Evolutionary conservation across 2,113 vertebrate genomes (phyloP), one percentile per base, ranked within the genome.

Genomic region (Pterophyllum scalare): DNA sequence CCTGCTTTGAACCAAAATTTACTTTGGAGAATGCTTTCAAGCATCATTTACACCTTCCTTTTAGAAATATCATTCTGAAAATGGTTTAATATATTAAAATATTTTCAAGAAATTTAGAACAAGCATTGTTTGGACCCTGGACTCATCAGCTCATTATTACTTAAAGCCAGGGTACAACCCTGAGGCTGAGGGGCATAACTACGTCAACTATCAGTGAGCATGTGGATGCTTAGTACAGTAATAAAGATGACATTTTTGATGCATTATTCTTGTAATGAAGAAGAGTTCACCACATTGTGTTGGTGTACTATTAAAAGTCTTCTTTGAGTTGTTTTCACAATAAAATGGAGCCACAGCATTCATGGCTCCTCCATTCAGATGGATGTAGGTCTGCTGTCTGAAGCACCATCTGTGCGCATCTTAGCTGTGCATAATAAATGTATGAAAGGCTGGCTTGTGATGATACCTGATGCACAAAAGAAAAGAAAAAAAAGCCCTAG

Each of bases 301-400:
- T 14, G 3, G 33, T 70, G 70, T 58, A 67, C 49, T 62, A 82
- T 83, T 82, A 70, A 83, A 85, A 85, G 54, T 74, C 46, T 84
- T 3, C 24, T 3, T 38, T 60, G 61, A 87, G 75, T 64, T 61
- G n/a, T 79, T 81, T 83, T 85, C 77, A 77, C 61, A 83, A 43
- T 76, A 79, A 83, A 40, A 83, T 7, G 1, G 35, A 62, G 57
- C 54, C 80, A 80, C 40, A 46, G 56, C 22, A 28, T 61, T 91
- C 76, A 58, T 67, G 54, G 79, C 56, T 82, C 86, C 83, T 84
- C 87, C 80, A 77, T 38, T 61, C 67, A 84, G 85, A 70, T 67
- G 88, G 83, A 86, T 72, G 85, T 67, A 86, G 78, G 84, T 87
- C 83, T 87, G 86, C 81, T 85, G 85, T 89, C 80, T 91, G 58